Evolutionary conservation across 2,113 vertebrate genomes (phyloP), one percentile per base, ranked within the genome.

Genomic region (Aleadryas rufinucha): DNA sequence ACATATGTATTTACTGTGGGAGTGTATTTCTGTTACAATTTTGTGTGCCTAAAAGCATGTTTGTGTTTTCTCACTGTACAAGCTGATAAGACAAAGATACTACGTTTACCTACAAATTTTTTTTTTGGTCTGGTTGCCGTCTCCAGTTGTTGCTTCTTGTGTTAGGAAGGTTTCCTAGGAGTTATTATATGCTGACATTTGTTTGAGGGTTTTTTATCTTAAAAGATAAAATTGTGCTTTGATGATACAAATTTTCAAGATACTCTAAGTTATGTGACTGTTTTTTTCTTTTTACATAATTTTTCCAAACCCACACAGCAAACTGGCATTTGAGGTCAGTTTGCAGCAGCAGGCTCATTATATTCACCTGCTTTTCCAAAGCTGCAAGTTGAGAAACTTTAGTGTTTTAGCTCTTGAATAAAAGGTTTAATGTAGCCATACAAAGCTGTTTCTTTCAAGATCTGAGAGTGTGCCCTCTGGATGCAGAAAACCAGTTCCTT

Each of bases 81-180:
- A 68, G 18, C 15, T 39, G n/a, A 39, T 39, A 47, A 56, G 42
- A 33, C 33, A 57, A 39, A 68, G n/a, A 39, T 31, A 27, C n/a
- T 81, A 0, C 6, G 6, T 57, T 39, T 57, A 11, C 14, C 13
- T 33, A 33, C 1, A 1, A 39, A 47, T 39, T 17, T 3, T 39
- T 39, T 57, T 27, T 30, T 39, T n/a, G 11, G 18, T 57, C n/a
- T 66, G 21, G 13, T 31, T 80, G n/a, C 41, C 50, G 66, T 81
- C 63, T 66, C 52, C n/a, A 47, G 10, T 4, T 66, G 27, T 47
- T 31, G 3, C 22, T 47, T 47, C 42, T 49, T 37, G n/a, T 22
- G 5, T 65, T 65, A 65, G 33, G 33, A 80, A 37, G 21, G 9
- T 37, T 54, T 65, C 26, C 39, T 45, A 19, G 16, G 33, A 65